A percentile compares a stretch with the other conserved stretches of the same genome.
These are phyloP conservation scores for Embidobia sp. DNA, from an alignment of 2,888 invertebrate species.

Conservation along the genomic window DNA sequence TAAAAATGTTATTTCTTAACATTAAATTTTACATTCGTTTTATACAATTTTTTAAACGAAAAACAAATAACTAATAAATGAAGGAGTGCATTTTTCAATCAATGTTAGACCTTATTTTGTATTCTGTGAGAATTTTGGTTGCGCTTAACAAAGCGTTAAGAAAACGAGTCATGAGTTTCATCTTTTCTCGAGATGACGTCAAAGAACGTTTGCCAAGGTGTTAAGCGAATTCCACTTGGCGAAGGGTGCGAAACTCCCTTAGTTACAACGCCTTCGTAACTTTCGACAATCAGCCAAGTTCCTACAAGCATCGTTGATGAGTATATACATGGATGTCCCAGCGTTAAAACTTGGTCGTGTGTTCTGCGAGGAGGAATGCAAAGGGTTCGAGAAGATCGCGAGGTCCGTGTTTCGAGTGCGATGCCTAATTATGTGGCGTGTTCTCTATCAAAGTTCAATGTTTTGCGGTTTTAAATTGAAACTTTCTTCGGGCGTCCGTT, in stretches of 20 bases:
- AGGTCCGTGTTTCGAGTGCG: slow-evolving; percentile 45
- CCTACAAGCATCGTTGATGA: slow-evolving; percentile 49
- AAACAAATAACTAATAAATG: no score
- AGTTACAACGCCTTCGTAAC: slow-evolving; percentile 48
- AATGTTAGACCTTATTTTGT: slow-evolving; percentile 6
- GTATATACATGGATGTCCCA: slow-evolving; percentile 53
- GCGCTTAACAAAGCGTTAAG: slow-evolving; percentile 25
- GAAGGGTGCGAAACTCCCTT: slow-evolving; percentile 43
- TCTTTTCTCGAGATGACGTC: slow-evolving; percentile 40
- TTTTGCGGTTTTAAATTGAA: slow-evolving; percentile 18
- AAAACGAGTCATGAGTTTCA: slow-evolving; percentile 10
- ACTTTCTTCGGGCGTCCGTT: neutral
- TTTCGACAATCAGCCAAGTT: slow-evolving; percentile 59
- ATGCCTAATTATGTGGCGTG: slow-evolving; percentile 66
- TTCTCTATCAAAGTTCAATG: slow-evolving; percentile 55
- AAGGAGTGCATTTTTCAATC: no score
- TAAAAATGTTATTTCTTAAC: no score
- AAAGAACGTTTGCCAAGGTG: slow-evolving; percentile 49
- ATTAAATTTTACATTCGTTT: no score
- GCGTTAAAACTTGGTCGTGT: slow-evolving; percentile 69
- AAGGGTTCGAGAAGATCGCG: slow-evolving; percentile 16
- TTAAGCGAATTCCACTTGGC: slow-evolving; percentile 54
- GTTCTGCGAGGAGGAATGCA: slow-evolving; percentile 53
- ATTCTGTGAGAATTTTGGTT: slow-evolving; percentile 2
- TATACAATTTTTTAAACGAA: no score